Evolutionary conservation across 35 echinoderm and acorn worm genomes (phyloP).

Genomic region (Apostichopus californicus): DNA sequence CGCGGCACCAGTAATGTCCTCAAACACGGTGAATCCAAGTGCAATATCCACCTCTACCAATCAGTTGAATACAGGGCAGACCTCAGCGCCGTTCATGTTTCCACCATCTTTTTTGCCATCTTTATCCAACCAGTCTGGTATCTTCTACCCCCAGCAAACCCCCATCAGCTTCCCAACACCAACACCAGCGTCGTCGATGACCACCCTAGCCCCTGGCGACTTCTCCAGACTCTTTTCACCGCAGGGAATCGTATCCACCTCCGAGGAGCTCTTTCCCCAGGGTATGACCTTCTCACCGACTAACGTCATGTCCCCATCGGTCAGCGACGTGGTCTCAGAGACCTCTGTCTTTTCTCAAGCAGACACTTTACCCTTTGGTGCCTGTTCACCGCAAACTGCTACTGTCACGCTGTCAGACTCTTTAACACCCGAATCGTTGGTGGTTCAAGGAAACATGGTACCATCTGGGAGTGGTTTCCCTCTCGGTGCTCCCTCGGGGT

Average conservation of each 20-base stretch:
- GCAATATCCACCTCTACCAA: conserved; percentile 26
- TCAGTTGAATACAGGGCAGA: background rate
- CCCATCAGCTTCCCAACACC: conserved; percentile 1
- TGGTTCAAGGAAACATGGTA: background rate
- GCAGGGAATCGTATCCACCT: background rate
- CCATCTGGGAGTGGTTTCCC: background rate
- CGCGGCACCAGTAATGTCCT: background rate
- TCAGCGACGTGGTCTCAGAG: background rate
- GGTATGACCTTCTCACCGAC: background rate
- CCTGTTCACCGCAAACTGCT: background rate
- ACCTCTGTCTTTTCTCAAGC: background rate
- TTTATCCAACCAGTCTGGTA: background rate
- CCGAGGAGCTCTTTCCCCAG: background rate
- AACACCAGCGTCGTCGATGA: background rate
- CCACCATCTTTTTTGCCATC: background rate
- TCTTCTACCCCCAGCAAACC: background rate
- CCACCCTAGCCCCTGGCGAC: background rate
- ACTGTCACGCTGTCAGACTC: background rate
- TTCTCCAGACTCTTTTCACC: background rate
- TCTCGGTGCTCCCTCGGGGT: background rate
- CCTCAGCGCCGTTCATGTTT: conserved; percentile 15
- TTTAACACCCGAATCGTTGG: background rate
- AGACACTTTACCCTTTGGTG: background rate
- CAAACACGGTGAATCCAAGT: conserved; percentile 32
- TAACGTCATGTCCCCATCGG: background rate